Base-by-base conservation (phyloP, 1,140 invertebrate genomes). In the Heliconius hewitsoni region DNA sequence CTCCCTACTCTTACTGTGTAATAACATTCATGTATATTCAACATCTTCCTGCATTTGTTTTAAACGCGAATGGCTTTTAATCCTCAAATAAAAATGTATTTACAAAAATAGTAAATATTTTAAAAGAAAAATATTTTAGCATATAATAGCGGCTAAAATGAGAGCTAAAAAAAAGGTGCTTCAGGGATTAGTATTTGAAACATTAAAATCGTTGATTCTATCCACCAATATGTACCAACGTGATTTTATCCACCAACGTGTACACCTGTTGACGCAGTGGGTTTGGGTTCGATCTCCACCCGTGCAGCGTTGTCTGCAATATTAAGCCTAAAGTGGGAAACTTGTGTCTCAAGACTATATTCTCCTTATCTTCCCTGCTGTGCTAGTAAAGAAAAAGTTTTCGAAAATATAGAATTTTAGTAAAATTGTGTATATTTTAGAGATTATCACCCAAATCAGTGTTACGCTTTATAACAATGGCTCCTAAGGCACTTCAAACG, bases 401-500 rank as follows among this genome's bases (percentile, higher is more conserved):
- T 37, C 6, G 8, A 19, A 52, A 8, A 6, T 6, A 52, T 52
- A 52, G 2, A 52, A 0, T 8, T 52, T 52, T 27, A 66, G 11
- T 27, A 30, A 30, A 3, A 30, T 16, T 27, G 2, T 66, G 27
- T 66, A 66, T 66, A 30, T 66, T 66, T 30, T 13, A 11, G 27
- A 6, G 13, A 66, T 66, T 66, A 66, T 66, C 60, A 66, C 13
- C 27, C 27, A 74, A 52, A 74, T 81, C n/a, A 42, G n/a, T 72
- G 55, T 71, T 42, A 76, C 57, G 70, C 23, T 39, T 76, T 37
- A 74, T 72, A 79, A 80, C 78, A 80, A 78, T 71, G 72, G 57
- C 46, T 72, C 37, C 73, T 74, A 78, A 76, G 57, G 60, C 80
- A 89, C 84, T 87, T 90, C 85, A 87, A 87, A 86, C 83, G 80